Evolutionary conservation across 1,140 invertebrate species (phyloP).

Genomic region (Leucophenga varia): DNA sequence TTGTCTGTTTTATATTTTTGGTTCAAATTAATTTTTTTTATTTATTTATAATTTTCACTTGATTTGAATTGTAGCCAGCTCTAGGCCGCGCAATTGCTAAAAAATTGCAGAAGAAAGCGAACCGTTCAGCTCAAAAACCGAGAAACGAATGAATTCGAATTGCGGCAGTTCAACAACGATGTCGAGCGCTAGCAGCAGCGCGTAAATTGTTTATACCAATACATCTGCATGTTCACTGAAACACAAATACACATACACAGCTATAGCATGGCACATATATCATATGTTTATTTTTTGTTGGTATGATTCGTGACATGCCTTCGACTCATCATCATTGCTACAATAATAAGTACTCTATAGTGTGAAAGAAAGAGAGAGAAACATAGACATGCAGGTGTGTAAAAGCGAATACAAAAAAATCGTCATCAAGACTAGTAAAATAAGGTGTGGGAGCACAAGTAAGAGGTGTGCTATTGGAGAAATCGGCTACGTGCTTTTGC

Average conservation of each 20-base stretch:
- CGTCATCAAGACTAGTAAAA: no score
- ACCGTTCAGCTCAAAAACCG: slow-evolving; percentile 53
- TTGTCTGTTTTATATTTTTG: slow-evolving; percentile 6
- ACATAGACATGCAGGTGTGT: slow-evolving; percentile 19
- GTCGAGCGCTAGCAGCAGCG: slow-evolving; percentile 36
- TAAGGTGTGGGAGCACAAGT: no score
- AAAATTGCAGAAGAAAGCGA: slow-evolving; percentile 24
- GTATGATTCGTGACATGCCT: no score
- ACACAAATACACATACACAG: not conserved
- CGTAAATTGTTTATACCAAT: slow-evolving; percentile 11
- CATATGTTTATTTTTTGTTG: not conserved
- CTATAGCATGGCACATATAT: no score
- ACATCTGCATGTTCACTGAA: slow-evolving; percentile 3
- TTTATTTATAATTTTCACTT: slow-evolving; percentile 10
- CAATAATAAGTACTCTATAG: no score
- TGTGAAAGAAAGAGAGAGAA: slow-evolving; percentile 1
- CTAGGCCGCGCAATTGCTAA: slow-evolving; percentile 10
- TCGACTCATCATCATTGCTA: no score
- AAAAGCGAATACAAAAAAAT: slow-evolving; percentile 40
- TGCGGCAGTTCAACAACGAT: no score
- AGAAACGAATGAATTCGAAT: slow-evolving; percentile 54
- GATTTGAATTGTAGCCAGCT: slow-evolving; percentile 17
- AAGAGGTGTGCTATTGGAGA: no score
- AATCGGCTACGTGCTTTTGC: no score
- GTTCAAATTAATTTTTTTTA: slow-evolving; percentile 4